phyloP scores from a whole-genome alignment of 2,888 invertebrate species.

The Timema cristinae region DNA sequence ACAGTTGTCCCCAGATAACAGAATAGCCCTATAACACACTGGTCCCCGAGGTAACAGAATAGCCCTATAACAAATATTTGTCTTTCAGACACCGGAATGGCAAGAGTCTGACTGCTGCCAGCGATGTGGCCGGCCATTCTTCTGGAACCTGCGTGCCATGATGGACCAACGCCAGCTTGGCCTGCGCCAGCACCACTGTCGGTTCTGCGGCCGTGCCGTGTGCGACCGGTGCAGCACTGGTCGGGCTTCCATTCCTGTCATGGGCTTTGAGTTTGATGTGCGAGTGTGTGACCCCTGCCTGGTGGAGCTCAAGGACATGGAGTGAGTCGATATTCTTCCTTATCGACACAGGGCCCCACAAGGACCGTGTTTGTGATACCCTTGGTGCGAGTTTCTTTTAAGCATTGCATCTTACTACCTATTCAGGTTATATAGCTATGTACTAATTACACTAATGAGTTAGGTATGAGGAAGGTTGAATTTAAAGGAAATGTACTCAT shows the following conservation, averaged over 20 bases:
- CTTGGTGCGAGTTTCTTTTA: too few relatives aligned
- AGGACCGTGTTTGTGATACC: too few relatives aligned
- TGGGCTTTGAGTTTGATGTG: conserved; percentile 98
- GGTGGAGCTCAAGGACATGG: conserved; percentile 73
- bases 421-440: too few relatives aligned
- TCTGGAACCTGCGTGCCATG: conserved; percentile 99
- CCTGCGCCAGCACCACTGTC: conserved; percentile 85
- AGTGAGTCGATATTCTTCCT: conserved; percentile 58
- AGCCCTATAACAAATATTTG: neutral
- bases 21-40: neutral
- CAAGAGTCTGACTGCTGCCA: conserved; percentile 91
- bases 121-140: conserved; percentile 92
- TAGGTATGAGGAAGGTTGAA: too few relatives aligned
- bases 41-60: neutral
- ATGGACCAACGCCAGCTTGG: conserved; percentile 95
- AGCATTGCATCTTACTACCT: too few relatives aligned
- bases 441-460: too few relatives aligned
- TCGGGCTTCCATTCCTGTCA: conserved; percentile 83
- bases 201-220: conserved; percentile 92
- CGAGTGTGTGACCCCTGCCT: conserved; percentile 93
- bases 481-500: too few relatives aligned
- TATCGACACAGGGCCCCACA: too few relatives aligned
- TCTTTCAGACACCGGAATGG: conserved; percentile 82
- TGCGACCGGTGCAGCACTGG: conserved; percentile 90
- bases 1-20: neutral